Conservation (phyloP, 2,888 invertebrate genomes). For the Hydropsyche betteni region DNA sequence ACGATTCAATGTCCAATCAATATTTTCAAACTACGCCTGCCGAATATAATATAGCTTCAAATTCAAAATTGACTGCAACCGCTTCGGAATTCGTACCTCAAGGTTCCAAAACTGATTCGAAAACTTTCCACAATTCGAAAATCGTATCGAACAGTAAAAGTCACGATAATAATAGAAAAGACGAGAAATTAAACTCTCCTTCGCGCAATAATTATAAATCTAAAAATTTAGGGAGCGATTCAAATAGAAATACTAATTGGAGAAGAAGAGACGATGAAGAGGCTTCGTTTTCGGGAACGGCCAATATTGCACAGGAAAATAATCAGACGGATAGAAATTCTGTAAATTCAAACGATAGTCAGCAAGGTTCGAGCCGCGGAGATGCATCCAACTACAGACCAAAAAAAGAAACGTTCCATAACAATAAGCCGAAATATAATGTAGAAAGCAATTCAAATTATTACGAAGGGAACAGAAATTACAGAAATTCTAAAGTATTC, state of each 20-base stretch:
- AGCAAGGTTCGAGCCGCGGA: neutral
- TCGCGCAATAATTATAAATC: neutral
- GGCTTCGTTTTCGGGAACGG: conserved; percentile 32
- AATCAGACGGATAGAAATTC: neutral
- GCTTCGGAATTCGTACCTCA: conserved; percentile 57
- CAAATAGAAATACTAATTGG: conserved; percentile 43
- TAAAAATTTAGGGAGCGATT: conserved; percentile 17
- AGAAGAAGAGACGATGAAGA: conserved; percentile 39
- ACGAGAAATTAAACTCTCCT: conserved; percentile 15
- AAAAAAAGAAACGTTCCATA: conserved; percentile 37
- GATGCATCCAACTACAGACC: neutral
- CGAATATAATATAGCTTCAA: conserved; percentile 30
- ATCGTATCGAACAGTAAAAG: neutral
- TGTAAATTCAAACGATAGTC: neutral
- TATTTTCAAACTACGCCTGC: neutral
- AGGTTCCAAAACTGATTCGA: conserved; percentile 30
- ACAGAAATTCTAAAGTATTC: conserved; percentile 43
- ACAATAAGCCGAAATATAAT: conserved; percentile 41
- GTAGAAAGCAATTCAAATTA: conserved; percentile 47
- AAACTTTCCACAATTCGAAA: conserved; percentile 8
- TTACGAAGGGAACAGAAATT: conserved; percentile 38
- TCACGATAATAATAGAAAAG: neutral
- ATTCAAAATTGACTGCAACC: conserved; percentile 56
- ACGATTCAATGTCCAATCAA: neutral
- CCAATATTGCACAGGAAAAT: conserved; percentile 43